These are phyloP conservation scores for Gymnoscopelus microlampas DNA, from an alignment of 2,797 vertebrate genomes.

Conservation along the genomic window DNA sequence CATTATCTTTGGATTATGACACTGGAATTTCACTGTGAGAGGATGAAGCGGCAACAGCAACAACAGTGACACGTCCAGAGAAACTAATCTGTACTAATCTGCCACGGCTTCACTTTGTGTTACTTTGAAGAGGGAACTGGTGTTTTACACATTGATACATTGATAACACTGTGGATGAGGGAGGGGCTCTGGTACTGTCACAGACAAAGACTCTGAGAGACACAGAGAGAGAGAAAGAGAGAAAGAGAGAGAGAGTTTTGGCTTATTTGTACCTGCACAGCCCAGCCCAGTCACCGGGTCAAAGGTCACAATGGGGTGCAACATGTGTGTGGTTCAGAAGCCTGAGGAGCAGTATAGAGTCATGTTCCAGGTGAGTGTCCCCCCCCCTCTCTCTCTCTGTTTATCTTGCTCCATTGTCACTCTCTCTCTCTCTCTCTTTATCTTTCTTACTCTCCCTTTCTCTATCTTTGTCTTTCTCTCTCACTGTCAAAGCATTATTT, in stretches of 20 bases:
- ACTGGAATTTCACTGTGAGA: slow-evolving; percentile 22
- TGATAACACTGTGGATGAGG: slow-evolving; percentile 61
- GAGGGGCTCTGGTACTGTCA: slow-evolving; percentile 69
- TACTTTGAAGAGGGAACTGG: slow-evolving; percentile 45
- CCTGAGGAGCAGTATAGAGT: slow-evolving; percentile 92
- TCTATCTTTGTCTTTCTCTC: not conserved
- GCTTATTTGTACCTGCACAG: slow-evolving; percentile 36
- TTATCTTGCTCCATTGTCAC: not conserved
- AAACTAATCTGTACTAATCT: slow-evolving; percentile 13
- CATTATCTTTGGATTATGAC: slow-evolving; percentile 47
- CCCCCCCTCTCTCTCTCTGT: not conserved
- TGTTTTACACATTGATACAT: slow-evolving; percentile 18
- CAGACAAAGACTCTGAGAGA: slow-evolving; percentile 68
- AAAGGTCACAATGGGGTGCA: slow-evolving; percentile 87
- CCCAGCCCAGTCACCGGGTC: slow-evolving; percentile 9
- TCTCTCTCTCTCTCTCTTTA: not conserved
- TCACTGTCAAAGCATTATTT: not conserved
- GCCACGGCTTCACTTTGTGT: slow-evolving; percentile 40
- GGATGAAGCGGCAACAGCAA: slow-evolving; percentile 17
- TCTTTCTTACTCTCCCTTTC: slow-evolving; percentile 15
- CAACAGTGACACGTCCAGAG: slow-evolving; percentile 28
- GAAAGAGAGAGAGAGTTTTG: slow-evolving; percentile 39
- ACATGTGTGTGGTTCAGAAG: slow-evolving; percentile 92
- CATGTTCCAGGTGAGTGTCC: slow-evolving; percentile 90
- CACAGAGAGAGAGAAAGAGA: slow-evolving; percentile 25